A percentile compares a stretch with the other conserved stretches of the same genome.
phyloP scores from a whole-genome alignment of 1,140 invertebrate species.

The Teleogryllus occipitalis region DNA sequence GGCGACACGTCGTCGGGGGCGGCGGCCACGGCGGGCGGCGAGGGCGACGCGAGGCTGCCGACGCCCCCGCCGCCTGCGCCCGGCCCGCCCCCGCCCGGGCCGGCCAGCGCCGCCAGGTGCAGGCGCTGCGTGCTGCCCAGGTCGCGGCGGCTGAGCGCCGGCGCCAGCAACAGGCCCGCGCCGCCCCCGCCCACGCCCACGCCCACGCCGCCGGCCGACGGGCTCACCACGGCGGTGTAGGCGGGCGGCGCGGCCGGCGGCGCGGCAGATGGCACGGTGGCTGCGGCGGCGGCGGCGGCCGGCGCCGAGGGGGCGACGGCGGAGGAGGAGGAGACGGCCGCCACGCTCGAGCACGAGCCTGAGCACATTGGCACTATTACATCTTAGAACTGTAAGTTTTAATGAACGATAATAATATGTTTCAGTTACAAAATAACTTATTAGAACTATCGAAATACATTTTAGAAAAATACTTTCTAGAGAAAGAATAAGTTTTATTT shows the following conservation, averaged over 20 bases:
- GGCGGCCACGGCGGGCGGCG: neutral
- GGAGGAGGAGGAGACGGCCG: no score
- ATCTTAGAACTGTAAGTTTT: neutral
- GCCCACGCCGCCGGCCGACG: neutral
- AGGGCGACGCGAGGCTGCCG: neutral
- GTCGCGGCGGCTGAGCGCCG: conserved; percentile 6
- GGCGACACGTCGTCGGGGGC: conserved; percentile 20
- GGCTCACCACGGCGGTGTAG: neutral
- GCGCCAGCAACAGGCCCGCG: conserved; percentile 7
- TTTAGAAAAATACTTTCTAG: no score
- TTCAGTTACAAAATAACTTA: no score
- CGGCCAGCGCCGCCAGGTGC: neutral
- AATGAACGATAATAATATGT: no score
- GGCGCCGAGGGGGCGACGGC: neutral
- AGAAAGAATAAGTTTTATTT: no score
- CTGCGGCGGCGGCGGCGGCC: neutral
- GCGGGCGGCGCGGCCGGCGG: neutral
- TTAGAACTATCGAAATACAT: no score
- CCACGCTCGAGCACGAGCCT: no score
- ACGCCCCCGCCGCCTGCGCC: neutral
- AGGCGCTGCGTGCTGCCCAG: conserved; percentile 18
- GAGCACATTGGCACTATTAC: neutral
- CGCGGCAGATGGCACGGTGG: neutral
- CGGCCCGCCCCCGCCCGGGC: neutral
- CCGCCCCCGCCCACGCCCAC: neutral